Percentiles rank a stretch among this genome's conserved stretches.
Evolutionary conservation across 2,113 vertebrate genomes (phyloP).

Genomic region (Aythya baeri): DNA sequence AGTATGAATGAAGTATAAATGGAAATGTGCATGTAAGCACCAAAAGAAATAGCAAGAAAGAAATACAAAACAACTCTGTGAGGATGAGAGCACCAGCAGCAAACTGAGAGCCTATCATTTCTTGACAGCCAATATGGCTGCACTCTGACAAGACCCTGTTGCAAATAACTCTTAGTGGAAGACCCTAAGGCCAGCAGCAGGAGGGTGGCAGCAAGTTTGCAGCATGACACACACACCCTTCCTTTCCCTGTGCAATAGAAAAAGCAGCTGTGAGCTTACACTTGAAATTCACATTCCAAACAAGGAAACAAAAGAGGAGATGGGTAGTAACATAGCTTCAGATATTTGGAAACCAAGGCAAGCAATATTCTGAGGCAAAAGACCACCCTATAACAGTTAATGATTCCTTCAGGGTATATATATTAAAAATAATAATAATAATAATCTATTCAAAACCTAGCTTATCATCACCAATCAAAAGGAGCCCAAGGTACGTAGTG

Average conservation of each 20-base stretch:
- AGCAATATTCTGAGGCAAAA: not conserved
- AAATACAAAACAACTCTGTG: not conserved
- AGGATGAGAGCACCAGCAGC: not conserved
- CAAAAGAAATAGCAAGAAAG: not conserved
- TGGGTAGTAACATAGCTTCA: not conserved
- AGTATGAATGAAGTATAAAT: not conserved
- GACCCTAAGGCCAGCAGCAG: not conserved
- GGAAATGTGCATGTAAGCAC: not conserved
- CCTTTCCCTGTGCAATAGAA: not conserved
- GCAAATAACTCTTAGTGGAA: not conserved
- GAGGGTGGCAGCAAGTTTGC: not conserved
- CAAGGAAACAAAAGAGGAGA: not conserved
- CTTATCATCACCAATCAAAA: not conserved
- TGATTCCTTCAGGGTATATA: not conserved
- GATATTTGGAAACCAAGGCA: not conserved
- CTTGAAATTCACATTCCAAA: not conserved
- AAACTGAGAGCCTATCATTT: not conserved
- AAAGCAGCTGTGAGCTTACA: not conserved
- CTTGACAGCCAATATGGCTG: not conserved
- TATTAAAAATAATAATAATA: too few species aligned
- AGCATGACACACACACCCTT: not conserved
- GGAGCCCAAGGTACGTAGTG: not conserved
- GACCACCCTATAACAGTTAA: not conserved
- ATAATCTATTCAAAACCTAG: not conserved
- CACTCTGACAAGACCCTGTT: not conserved